Evolutionary conservation across 2,888 invertebrate genomes (phyloP), one percentile per base, ranked within the genome.

Genomic region (Rhimphoctona megacephalus): DNA sequence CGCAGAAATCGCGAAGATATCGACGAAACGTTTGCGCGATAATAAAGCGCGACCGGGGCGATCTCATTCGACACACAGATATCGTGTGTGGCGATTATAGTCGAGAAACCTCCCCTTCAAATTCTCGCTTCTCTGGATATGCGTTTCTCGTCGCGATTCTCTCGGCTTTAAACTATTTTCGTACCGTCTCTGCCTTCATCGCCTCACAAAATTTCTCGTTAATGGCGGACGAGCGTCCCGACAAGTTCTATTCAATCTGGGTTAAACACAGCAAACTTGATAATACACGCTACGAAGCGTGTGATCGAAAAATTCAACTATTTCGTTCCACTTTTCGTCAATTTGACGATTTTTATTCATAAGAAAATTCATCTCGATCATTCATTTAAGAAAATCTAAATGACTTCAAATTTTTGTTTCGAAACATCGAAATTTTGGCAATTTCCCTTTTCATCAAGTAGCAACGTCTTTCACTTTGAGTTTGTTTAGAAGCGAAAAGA

Each of bases 1-100:
- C 43, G 43, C 70, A 70, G 70, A 30, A 61, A 30, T 66, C 64
- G 52, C 57, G 79, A 61, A 66, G 46, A 69, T 36, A 70, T 86
- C 83, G 85, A 85, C 80, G 73, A 83, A 83, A 80, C 80, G 76
- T 70, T 83, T 43, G 33, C 33, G 22, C 78, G 69, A 85, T 78
- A 72, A 77, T 81, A 76, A 9, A 61, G 9, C 14, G 25, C 22
- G 36, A 72, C 14, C 74, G 74, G 64, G n/a, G 22, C 74, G 54
- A 74, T 74, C 46, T n/a, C 46, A 64, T 66, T 49, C 33, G 46
- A 33, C 76, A 33, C 76, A 22, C 64, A 46, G 33, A 64, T 70
- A 70, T 70, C 25, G 46, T 22, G 43, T 46, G 25, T 22, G 69
- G 25, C 33, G 19, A 49, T 19, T 30, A 14, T 61, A 17, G 17